phyloP scores from a whole-genome alignment of 2,113 vertebrate genomes.

The Coptodon bakossiorum region DNA sequence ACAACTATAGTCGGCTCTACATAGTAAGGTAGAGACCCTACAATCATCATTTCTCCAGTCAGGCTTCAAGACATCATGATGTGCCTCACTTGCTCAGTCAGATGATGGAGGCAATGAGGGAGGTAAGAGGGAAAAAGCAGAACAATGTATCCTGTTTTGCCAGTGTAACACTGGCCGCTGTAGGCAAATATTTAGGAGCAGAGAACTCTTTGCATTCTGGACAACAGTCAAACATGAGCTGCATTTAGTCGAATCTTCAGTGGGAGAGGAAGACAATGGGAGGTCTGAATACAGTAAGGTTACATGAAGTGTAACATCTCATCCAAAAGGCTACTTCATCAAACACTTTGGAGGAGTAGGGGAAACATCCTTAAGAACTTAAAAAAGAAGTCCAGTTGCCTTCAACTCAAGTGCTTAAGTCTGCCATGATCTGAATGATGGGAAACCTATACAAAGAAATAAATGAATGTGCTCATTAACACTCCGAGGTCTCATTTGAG shows the following conservation, averaged over 20 bases:
- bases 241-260: neutral
- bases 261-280: neutral
- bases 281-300: neutral
- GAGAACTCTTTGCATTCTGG: slow-evolving; percentile 3
- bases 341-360: neutral
- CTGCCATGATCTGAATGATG: neutral
- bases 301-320: neutral
- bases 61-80: neutral
- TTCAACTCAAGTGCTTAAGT: neutral
- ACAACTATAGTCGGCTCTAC: neutral
- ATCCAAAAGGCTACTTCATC: neutral
- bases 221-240: neutral
- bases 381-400: neutral
- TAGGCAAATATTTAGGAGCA: neutral
- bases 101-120: neutral
- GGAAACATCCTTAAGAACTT: neutral
- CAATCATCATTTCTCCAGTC: neutral
- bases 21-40: neutral
- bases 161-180: neutral
- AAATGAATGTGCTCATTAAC: neutral
- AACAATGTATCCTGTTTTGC: neutral
- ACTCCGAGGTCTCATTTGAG: neutral
- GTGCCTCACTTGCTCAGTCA: neutral
- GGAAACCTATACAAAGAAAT: neutral
- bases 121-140: neutral